These are phyloP conservation scores for Anadara kagoshimensis DNA, from an alignment of 1,140 invertebrate genomes.

Conservation along the genomic window DNA sequence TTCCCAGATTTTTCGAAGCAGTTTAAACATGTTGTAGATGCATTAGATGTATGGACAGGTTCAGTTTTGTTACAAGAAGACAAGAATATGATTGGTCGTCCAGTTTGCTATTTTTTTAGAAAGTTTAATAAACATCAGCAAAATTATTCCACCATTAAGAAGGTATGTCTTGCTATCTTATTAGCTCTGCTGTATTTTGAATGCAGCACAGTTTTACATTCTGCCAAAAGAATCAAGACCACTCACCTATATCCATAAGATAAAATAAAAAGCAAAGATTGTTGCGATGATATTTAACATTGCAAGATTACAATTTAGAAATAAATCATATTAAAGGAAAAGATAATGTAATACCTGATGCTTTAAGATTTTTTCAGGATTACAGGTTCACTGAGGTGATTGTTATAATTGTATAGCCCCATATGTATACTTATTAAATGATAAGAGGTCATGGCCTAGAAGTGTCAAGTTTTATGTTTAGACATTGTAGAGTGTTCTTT, in stretches of 20 bases:
- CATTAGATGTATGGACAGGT: conserved; percentile 30
- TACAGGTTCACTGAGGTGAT: no score
- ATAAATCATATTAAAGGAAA: conserved; percentile 22
- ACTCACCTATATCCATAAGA: no score
- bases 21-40: conserved; percentile 44
- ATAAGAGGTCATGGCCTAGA: no score
- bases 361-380: background rate
- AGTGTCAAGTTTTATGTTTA: no score
- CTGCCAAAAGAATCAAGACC: no score
- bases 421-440: no score
- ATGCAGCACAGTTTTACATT: no score
- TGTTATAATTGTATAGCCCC: no score
- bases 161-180: conserved; percentile 24
- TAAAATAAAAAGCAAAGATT: conserved; percentile 30
- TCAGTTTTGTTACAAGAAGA: conserved; percentile 35
- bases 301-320: conserved; percentile 24
- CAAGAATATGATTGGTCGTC: conserved; percentile 26
- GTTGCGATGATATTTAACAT: conserved; percentile 17
- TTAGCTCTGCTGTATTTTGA: conserved; percentile 29
- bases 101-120: conserved; percentile 38
- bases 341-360: conserved; percentile 26
- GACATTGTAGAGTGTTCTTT: no score
- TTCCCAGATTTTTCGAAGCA: conserved; percentile 63
- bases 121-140: conserved; percentile 32
- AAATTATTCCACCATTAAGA: conserved; percentile 37